These are phyloP conservation scores for Condylostylus longicornis DNA, from an alignment of 1,140 invertebrate genomes.

Conservation along the genomic window DNA sequence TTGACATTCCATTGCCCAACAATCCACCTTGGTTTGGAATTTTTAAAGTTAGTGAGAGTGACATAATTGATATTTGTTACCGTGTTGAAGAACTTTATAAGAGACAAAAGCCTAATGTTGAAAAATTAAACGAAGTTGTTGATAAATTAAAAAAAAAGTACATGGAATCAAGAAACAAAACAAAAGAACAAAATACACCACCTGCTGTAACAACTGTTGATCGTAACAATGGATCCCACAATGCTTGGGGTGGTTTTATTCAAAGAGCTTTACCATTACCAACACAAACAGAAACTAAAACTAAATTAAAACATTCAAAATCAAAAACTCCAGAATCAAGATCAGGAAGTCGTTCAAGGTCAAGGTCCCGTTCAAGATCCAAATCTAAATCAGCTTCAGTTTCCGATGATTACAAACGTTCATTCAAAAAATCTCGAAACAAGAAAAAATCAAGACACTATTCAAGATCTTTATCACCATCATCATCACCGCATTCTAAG, in stretches of 20 bases:
- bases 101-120: conserved; percentile 58
- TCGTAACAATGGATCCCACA: conserved; percentile 39
- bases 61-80: conserved; percentile 72
- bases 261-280: conserved; percentile 24
- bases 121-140: conserved; percentile 58
- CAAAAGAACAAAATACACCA: conserved; percentile 40
- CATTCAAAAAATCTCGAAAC: no score
- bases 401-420: no score
- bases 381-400: conserved; percentile 22
- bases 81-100: conserved; percentile 74
- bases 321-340: conserved; percentile 23
- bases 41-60: conserved; percentile 67
- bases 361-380: conserved; percentile 18
- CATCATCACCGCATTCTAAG: conserved; percentile 27
- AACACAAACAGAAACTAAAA: conserved; percentile 20
- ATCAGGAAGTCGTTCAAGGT: conserved; percentile 32
- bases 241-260: conserved; percentile 50
- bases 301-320: conserved; percentile 24
- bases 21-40: conserved; percentile 78
- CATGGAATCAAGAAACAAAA: conserved; percentile 57
- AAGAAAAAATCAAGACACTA: conserved; percentile 30
- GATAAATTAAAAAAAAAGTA: conserved; percentile 59
- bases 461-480: conserved; percentile 23
- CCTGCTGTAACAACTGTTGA: conserved; percentile 34
- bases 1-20: conserved; percentile 71